Evolutionary conservation across 64 coral and sea anemone species (phyloP).

Genomic region (Dendrophyllia cribrosa): DNA sequence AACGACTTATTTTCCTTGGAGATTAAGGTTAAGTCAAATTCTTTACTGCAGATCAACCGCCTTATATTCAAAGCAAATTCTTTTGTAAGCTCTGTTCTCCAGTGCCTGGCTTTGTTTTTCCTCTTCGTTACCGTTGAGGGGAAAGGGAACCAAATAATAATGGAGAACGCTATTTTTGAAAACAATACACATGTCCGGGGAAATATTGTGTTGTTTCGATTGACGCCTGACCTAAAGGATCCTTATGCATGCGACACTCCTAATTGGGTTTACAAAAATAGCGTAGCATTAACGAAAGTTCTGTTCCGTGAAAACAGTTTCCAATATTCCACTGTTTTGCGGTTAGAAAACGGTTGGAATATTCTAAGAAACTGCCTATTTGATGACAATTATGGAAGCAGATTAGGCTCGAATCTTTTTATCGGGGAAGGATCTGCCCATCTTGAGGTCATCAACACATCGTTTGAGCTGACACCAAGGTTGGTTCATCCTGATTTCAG

Average conservation of each 20-base stretch:
- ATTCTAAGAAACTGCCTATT: neutral
- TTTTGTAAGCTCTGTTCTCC: neutral
- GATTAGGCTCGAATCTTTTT: neutral
- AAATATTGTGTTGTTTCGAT: neutral
- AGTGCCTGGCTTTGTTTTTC: neutral
- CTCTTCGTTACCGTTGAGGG: neutral
- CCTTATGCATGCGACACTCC: neutral
- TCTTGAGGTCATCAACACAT: neutral
- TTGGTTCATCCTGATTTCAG: neutral
- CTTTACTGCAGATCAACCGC: neutral
- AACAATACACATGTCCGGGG: neutral
- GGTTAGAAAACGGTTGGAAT: neutral
- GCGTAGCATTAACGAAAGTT: neutral
- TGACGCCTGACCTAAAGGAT: neutral
- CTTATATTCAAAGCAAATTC: neutral
- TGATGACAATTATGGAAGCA: neutral
- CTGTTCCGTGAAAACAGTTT: neutral
- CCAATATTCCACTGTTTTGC: neutral
- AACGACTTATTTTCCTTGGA: neutral
- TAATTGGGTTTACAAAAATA: constrained; percentile 3
- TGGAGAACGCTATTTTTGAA: neutral
- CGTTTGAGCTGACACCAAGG: neutral
- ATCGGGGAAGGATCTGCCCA: neutral
- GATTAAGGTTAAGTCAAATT: neutral
- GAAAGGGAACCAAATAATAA: neutral